A percentile compares a stretch with the other conserved stretches of the same genome.
Evolutionary conservation across 2,888 invertebrate species (phyloP).

Genomic region (Nesidiocoris tenuis): DNA sequence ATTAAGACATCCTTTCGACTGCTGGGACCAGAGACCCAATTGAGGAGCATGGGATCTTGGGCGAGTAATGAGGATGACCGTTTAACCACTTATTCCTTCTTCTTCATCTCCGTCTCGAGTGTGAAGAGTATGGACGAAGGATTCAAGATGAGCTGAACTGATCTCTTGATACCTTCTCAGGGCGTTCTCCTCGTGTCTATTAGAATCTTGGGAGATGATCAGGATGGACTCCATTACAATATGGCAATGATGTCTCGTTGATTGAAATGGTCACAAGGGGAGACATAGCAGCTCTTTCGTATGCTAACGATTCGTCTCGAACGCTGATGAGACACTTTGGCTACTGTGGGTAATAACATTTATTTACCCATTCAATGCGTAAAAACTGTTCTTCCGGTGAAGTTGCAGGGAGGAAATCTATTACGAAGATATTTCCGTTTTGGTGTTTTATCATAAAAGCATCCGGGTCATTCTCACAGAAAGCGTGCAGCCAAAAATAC

Average conservation of each 20-base stretch:
- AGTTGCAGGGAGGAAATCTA: neutral
- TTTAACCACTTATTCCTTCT: constrained; percentile 39
- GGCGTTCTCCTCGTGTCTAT: constrained; percentile 4
- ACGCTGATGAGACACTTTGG: neutral
- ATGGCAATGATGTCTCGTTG: neutral
- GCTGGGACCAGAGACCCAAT: constrained; percentile 27
- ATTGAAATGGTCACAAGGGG: neutral
- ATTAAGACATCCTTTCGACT: constrained; percentile 41
- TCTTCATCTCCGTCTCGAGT: constrained; percentile 17
- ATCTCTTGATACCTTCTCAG: constrained; percentile 29
- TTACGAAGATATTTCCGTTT: neutral
- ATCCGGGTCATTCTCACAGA: no score
- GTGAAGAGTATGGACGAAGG: neutral
- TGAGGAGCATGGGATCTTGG: constrained; percentile 42
- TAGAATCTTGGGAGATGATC: neutral
- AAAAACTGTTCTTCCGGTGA: neutral
- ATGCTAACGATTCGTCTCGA: neutral
- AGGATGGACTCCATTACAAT: constrained; percentile 29
- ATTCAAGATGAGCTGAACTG: neutral
- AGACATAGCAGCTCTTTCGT: neutral
- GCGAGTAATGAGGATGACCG: constrained; percentile 39
- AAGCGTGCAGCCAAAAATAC: neutral
- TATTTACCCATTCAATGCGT: no score
- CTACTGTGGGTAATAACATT: neutral
- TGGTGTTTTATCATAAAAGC: neutral